Conservation (phyloP, 35 echinoderm and acorn worm genomes). For the Ophioderma brevispina region DNA sequence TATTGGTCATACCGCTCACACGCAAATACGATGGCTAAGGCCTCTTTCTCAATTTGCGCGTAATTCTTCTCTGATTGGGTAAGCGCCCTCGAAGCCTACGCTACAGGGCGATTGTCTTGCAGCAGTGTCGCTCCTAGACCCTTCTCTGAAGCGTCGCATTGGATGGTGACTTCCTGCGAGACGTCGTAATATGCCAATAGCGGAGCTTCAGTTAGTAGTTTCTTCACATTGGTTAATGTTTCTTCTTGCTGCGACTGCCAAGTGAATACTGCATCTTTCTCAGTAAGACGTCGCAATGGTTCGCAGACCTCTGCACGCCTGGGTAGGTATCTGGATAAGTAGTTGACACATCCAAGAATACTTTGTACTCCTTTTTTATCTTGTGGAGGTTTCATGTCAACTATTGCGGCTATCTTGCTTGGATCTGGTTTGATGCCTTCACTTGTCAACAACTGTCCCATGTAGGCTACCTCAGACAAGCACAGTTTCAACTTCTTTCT, state of each 20-base stretch:
- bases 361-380: slow-evolving; percentile 43
- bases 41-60: slow-evolving; percentile 62
- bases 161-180: slow-evolving; percentile 42
- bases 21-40: slow-evolving; percentile 24
- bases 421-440: slow-evolving; percentile 46
- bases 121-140: slow-evolving; percentile 45
- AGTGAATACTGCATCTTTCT: slow-evolving; percentile 26
- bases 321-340: slow-evolving; percentile 58
- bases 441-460: slow-evolving; percentile 51
- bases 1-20: slow-evolving; percentile 70
- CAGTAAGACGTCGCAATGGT: slow-evolving; percentile 45
- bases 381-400: slow-evolving; percentile 40
- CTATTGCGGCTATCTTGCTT: slow-evolving; percentile 39
- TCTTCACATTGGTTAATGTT: slow-evolving; percentile 20
- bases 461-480: slow-evolving; percentile 54
- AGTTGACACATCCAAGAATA: slow-evolving; percentile 60
- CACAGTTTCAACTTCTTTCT: slow-evolving; percentile 42
- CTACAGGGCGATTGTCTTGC: slow-evolving; percentile 46
- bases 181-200: slow-evolving; percentile 57
- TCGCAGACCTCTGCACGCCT: slow-evolving; percentile 50
- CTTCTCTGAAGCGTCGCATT: slow-evolving; percentile 50
- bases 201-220: slow-evolving; percentile 28
- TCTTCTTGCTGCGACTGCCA: slow-evolving; percentile 21
- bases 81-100: slow-evolving; percentile 41
- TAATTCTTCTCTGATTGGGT: slow-evolving; percentile 23